phyloP scores from a whole-genome alignment of 1,140 invertebrate species.

The Polypedilum vanderplanki region DNA sequence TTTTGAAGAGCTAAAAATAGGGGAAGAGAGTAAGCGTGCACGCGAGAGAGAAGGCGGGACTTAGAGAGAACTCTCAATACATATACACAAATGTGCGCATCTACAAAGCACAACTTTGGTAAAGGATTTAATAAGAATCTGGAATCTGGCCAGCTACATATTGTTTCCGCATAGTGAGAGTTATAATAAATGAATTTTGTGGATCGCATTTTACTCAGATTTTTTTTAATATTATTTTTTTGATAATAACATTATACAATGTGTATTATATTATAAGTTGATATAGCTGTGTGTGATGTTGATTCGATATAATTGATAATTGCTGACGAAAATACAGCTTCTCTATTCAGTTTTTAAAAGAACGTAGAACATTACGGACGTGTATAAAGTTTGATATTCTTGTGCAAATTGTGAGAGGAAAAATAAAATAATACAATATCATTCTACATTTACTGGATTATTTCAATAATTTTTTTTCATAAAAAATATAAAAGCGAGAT shows the following conservation, averaged over 20 bases:
- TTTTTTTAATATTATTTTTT: constrained; percentile 26
- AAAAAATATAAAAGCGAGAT: not conserved
- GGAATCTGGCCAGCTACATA: constrained; percentile 13
- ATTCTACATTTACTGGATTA: not conserved
- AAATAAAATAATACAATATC: not conserved
- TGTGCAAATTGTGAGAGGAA: not conserved
- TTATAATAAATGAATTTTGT: constrained; percentile 25
- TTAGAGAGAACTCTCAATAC: no score
- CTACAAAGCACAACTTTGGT: not conserved
- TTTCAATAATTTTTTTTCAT: no score
- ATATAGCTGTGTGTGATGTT: constrained; percentile 24
- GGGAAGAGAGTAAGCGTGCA: not conserved
- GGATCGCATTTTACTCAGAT: constrained; percentile 26
- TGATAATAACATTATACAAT: constrained; percentile 23
- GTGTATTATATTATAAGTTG: constrained; percentile 27
- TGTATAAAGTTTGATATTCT: not conserved
- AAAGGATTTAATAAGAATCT: constrained; percentile 19
- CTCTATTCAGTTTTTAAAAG: not conserved
- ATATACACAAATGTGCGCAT: not conserved
- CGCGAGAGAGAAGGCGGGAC: not conserved
- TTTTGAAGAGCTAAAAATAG: not conserved
- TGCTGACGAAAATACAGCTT: not conserved
- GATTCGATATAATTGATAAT: constrained; percentile 28
- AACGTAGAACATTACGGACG: not conserved
- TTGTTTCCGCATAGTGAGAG: not conserved